These are phyloP conservation scores for Takifugu ocellatus DNA, from an alignment of 2,797 vertebrate genomes.

Conservation along the genomic window DNA sequence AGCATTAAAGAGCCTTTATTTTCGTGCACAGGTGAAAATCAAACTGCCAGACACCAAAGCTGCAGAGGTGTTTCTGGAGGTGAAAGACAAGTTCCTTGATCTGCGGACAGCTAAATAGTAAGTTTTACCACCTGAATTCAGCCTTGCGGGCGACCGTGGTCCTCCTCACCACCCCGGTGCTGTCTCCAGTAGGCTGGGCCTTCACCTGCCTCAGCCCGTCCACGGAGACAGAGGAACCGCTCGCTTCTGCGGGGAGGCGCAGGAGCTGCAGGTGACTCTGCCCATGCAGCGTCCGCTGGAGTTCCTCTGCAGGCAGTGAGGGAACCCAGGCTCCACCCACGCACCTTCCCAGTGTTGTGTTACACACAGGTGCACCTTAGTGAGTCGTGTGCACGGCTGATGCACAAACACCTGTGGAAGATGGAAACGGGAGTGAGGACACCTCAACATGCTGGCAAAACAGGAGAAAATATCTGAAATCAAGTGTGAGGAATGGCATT, in stretches of 20 bases:
- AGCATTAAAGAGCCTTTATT: constrained; percentile 5
- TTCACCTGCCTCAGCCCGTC: constrained; percentile 85
- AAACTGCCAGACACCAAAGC: constrained; percentile 83
- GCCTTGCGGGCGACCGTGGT: too few relatives aligned
- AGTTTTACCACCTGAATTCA: constrained; percentile 12
- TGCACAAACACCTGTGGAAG: too few relatives aligned
- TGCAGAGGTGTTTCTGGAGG: constrained; percentile 83
- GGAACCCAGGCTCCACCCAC: not conserved
- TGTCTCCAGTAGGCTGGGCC: constrained; percentile 82
- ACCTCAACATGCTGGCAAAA: too few relatives aligned
- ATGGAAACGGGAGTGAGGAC: too few relatives aligned
- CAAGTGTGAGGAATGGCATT: too few relatives aligned
- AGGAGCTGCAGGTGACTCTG: constrained; percentile 84
- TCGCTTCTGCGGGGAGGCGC: constrained; percentile 76
- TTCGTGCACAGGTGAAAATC: constrained; percentile 80
- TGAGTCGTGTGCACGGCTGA: too few relatives aligned
- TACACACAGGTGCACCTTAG: too few relatives aligned
- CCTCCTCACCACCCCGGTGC: too few relatives aligned
- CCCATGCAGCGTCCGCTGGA: constrained; percentile 78
- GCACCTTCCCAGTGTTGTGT: too few relatives aligned
- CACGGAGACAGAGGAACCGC: constrained; percentile 80
- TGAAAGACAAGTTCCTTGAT: constrained; percentile 86
- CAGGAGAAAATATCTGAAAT: too few relatives aligned
- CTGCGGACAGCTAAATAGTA: constrained; percentile 88
- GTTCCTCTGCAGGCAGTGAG: constrained; percentile 75